Evolutionary conservation across 2,113 vertebrate genomes (phyloP).

Genomic region (Microtus ochrogaster): DNA sequence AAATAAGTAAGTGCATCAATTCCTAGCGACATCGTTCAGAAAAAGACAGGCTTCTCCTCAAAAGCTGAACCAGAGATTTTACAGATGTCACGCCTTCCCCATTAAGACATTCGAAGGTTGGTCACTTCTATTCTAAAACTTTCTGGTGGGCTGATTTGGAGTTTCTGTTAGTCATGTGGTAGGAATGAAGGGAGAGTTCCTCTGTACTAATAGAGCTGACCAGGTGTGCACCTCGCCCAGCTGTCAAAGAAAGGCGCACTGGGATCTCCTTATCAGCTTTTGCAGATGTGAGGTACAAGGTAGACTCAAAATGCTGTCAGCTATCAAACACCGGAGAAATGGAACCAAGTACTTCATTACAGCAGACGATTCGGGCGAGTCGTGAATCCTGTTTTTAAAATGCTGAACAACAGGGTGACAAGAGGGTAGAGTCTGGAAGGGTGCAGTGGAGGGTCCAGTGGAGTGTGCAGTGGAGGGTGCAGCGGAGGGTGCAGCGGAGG

Average conservation of each 20-base stretch:
- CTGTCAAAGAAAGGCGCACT: accelerated
- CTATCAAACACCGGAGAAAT: background rate
- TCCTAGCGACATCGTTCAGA: background rate
- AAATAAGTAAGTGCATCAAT: background rate
- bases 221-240: background rate
- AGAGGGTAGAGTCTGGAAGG: background rate
- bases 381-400: background rate
- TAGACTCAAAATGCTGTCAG: background rate
- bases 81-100: background rate
- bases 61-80: background rate
- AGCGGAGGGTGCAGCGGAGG: too few species aligned
- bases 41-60: background rate
- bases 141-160: background rate
- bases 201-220: accelerated
- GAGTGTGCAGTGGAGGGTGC: too few species aligned
- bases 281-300: background rate
- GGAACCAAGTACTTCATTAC: background rate
- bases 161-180: background rate
- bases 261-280: background rate
- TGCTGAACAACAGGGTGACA: background rate
- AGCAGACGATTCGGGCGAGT: background rate
- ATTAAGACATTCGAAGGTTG: background rate
- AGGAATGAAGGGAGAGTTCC: background rate
- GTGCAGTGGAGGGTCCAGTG: too few species aligned
- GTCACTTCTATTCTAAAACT: background rate